Conservation (phyloP, 1,140 invertebrate species). For the Tribolium castaneum region DNA sequence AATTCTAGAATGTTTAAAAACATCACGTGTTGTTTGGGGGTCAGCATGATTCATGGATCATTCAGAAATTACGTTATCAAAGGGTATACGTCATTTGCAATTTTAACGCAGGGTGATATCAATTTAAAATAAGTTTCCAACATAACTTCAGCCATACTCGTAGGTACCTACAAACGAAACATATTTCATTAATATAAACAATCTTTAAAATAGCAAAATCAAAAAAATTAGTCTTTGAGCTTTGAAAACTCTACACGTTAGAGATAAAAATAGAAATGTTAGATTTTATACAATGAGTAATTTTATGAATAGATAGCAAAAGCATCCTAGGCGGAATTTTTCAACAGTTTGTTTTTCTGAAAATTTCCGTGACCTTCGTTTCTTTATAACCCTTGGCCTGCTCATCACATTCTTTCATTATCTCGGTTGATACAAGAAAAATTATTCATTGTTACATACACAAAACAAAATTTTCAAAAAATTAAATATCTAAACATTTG, state of each 20-base stretch:
- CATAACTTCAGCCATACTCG: too few relatives aligned
- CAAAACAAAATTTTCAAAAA: too few relatives aligned
- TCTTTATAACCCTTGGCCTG: not conserved
- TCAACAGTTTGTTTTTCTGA: not conserved
- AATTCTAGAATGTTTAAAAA: conserved; percentile 27
- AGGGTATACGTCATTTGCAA: not conserved
- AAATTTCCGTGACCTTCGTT: not conserved
- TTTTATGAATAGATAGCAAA: not conserved
- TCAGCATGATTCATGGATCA: conserved; percentile 22
- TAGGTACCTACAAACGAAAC: too few relatives aligned
- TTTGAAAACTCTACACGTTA: too few relatives aligned
- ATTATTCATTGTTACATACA: not conserved
- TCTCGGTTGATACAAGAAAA: not conserved
- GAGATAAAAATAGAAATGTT: not conserved
- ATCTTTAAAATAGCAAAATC: too few relatives aligned
- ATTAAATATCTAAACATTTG: too few relatives aligned
- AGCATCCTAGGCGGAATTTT: not conserved
- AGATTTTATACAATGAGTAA: not conserved
- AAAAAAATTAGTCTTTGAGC: too few relatives aligned
- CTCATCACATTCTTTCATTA: not conserved
- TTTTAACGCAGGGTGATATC: not conserved
- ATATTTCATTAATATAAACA: too few relatives aligned
- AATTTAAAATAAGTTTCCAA: not conserved
- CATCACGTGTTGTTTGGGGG: conserved; percentile 7
- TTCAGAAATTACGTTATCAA: conserved; percentile 10